These are phyloP conservation scores for Willisornis vidua DNA, from an alignment of 2,113 vertebrate genomes.

Conservation along the genomic window DNA sequence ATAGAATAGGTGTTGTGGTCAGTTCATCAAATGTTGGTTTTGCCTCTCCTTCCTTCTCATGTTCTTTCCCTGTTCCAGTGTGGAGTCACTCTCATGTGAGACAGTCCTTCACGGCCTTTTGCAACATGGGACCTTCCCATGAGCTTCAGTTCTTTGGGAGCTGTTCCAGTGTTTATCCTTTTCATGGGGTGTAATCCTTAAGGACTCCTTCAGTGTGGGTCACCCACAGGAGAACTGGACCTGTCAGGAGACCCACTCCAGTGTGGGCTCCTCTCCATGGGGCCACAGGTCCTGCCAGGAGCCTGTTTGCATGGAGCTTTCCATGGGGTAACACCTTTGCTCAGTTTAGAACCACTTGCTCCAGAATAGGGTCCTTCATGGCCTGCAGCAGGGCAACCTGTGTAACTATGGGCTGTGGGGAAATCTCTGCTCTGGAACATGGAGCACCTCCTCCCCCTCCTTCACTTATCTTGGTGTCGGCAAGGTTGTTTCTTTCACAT, in stretches of 20 bases:
- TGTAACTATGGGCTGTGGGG: neutral
- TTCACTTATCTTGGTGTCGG: neutral
- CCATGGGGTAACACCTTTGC: neutral
- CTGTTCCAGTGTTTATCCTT: neutral
- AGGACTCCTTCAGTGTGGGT: neutral
- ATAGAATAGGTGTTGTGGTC: fast-evolving
- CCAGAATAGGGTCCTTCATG: fast-evolving
- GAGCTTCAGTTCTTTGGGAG: neutral
- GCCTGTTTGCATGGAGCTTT: neutral
- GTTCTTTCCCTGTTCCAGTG: neutral
- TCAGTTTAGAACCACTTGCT: neutral
- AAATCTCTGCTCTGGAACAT: neutral
- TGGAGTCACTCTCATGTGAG: neutral
- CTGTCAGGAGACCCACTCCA: neutral
- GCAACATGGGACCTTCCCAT: neutral
- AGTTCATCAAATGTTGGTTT: neutral
- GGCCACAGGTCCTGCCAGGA: neutral
- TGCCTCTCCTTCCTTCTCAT: neutral
- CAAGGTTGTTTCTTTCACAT: neutral
- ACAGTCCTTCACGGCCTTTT: neutral
- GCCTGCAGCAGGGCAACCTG: neutral
- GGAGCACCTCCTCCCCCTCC: neutral
- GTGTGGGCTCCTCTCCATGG: neutral
- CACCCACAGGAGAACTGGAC: neutral
- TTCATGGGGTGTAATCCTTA: neutral